Percentiles rank a stretch among this genome's conserved stretches.
Evolutionary conservation across 2,797 vertebrate genomes (phyloP).

Genomic region (Peromyscus aztecus): DNA sequence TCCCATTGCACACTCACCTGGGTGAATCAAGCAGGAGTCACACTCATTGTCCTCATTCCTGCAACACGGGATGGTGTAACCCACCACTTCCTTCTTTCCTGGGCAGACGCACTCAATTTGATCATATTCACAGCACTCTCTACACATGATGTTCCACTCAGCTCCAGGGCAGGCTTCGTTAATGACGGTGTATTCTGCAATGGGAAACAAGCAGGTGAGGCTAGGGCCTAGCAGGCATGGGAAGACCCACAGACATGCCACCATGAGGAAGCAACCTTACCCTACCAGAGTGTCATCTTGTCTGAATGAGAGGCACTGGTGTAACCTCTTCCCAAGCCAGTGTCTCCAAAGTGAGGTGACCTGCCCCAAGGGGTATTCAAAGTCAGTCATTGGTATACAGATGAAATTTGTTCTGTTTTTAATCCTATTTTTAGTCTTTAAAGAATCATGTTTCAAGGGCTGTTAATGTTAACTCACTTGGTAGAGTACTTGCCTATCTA

Average conservation of each 20-base stretch:
- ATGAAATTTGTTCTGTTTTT: neutral
- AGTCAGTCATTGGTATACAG: neutral
- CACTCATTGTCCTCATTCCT: conserved; percentile 96
- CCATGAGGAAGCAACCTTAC: neutral
- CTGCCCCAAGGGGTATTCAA: neutral
- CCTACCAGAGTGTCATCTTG: neutral
- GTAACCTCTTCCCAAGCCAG: neutral
- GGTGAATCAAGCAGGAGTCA: conserved; percentile 98
- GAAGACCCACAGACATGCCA: neutral
- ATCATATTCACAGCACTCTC: conserved; percentile 97
- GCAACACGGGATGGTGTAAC: conserved; percentile 98
- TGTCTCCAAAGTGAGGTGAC: neutral
- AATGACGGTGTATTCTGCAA: conserved; percentile 95
- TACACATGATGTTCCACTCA: conserved; percentile 98
- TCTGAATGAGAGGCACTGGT: neutral
- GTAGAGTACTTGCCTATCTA: neutral
- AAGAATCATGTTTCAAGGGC: neutral
- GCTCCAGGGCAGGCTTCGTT: conserved; percentile 96
- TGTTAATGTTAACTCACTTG: neutral
- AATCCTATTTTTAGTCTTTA: neutral
- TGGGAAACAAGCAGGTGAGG: conserved; percentile 31
- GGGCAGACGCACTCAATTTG: conserved; percentile 96
- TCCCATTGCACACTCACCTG: conserved; percentile 89
- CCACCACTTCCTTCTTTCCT: conserved; percentile 93
- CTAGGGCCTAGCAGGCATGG: neutral